A percentile compares a stretch with the other conserved stretches of the same genome.
phyloP scores from a whole-genome alignment of 2,113 vertebrate genomes.

The Lasiurus borealis region DNA sequence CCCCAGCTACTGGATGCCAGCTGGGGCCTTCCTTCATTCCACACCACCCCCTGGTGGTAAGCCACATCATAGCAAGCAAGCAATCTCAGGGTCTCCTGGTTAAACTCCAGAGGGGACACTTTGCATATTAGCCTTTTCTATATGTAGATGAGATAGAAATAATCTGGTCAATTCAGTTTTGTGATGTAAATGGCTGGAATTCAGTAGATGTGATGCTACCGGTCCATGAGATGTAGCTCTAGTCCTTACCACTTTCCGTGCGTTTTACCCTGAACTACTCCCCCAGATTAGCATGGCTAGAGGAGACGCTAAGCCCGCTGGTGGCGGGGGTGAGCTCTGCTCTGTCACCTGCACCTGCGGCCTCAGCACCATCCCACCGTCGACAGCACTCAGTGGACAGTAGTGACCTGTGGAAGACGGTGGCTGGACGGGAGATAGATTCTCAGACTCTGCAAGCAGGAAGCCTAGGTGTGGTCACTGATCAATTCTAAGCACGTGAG shows the following conservation, averaged over 20 bases:
- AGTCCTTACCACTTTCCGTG: background rate
- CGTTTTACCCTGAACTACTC: background rate
- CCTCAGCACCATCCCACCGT: background rate
- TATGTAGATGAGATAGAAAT: background rate
- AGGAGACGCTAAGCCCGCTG: background rate
- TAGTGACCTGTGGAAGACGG: background rate
- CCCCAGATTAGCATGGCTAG: background rate
- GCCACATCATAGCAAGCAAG: no score
- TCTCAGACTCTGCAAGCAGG: background rate
- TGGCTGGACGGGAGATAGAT: background rate
- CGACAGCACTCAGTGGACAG: background rate
- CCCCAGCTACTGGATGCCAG: no score
- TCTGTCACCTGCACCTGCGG: background rate
- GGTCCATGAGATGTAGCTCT: background rate
- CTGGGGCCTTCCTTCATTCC: no score
- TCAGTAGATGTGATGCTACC: background rate
- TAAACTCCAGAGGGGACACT: no score
- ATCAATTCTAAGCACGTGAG: background rate
- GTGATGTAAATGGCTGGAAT: background rate
- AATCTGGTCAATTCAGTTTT: background rate
- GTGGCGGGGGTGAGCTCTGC: background rate
- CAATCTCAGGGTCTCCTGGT: no score
- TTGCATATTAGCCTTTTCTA: no score
- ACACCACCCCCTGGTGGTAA: no score
- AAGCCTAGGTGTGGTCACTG: background rate